Base-by-base conservation (phyloP, 1,140 invertebrate species). In the Sitophilus oryzae region DNA sequence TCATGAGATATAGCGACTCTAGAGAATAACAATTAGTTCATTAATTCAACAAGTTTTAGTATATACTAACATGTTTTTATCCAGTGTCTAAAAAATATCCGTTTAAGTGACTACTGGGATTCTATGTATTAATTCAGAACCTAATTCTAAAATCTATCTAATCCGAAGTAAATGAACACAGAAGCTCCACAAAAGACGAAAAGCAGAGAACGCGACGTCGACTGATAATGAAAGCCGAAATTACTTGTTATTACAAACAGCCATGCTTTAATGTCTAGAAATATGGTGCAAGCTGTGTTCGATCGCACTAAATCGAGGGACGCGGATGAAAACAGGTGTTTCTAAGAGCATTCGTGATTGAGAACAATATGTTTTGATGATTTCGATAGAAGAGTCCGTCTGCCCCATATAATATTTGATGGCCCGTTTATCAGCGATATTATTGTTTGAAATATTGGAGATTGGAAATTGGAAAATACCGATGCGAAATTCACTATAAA, bases 271-370 rank as follows among this genome's bases (percentile, higher is more conserved):
- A 35, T 49, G 47, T 38, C 35, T 49, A 14, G 18, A 49, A 49
- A 49, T 49, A 40, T 22, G 40, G 47, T 49, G 47, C 47, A 49
- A 49, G 47, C 47, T 49, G 47, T 49, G 47, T 16, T 49, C 37
- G 14, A 49, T 38, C 35, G 25, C 36, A 49, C 36, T 30, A 49
- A 49, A 49, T 49, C 36, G 35, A 19, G 35, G 47, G 40, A 40
- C 37, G 23, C 47, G 18, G 25, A 49, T 49, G 47, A 49, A 49
- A 49, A 40, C 35, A 49, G 47, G 47, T 49, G 47, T 40, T 49
- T 40, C 22, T n/a, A 16, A 21, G 21, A 30, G 47, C 37, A 18
- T 49, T 49, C 47, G 47, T 49, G 47, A 49, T 49, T 9, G 47
- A 49, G 47, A 49, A 49, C 35, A 40, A 49, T 49, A 35, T 16